These are phyloP conservation scores for Murina feae DNA, from an alignment of 2,113 vertebrate species.

Conservation along the genomic window DNA sequence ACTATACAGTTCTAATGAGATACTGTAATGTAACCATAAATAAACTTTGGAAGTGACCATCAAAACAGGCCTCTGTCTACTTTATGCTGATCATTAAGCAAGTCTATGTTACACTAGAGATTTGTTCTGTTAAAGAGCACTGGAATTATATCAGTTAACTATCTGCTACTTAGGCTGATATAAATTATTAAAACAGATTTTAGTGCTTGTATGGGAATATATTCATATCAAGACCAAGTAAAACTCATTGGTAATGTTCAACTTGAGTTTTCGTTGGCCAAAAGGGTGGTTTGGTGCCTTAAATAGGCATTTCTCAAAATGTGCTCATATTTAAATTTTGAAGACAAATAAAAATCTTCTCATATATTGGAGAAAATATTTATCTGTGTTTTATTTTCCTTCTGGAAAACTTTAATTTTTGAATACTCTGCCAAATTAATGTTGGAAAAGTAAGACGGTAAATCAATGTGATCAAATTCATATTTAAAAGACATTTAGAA, in stretches of 20 bases:
- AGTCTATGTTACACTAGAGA: slow-evolving; percentile 36
- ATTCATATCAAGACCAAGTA: slow-evolving; percentile 46
- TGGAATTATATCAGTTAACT: slow-evolving; percentile 45
- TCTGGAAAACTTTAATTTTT: background rate
- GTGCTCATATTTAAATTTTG: background rate
- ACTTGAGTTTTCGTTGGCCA: background rate
- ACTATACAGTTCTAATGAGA: slow-evolving; percentile 14
- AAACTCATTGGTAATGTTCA: background rate
- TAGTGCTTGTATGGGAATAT: slow-evolving; percentile 21
- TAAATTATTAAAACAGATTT: slow-evolving; percentile 61
- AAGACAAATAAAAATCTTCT: background rate
- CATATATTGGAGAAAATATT: background rate
- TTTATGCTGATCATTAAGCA: slow-evolving; percentile 41
- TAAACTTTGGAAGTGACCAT: slow-evolving; percentile 48
- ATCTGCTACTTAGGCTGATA: background rate
- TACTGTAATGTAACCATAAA: background rate
- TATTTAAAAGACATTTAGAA: background rate
- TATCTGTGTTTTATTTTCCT: background rate
- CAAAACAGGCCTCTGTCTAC: slow-evolving; percentile 32
- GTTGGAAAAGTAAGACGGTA: background rate
- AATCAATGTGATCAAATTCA: background rate
- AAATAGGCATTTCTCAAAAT: background rate
- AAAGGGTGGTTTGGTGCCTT: background rate
- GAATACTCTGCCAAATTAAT: background rate
- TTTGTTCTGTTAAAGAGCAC: slow-evolving; percentile 44